Base-by-base conservation (phyloP, 2,888 invertebrate species). In the Ichneumoninae sp. region DNA sequence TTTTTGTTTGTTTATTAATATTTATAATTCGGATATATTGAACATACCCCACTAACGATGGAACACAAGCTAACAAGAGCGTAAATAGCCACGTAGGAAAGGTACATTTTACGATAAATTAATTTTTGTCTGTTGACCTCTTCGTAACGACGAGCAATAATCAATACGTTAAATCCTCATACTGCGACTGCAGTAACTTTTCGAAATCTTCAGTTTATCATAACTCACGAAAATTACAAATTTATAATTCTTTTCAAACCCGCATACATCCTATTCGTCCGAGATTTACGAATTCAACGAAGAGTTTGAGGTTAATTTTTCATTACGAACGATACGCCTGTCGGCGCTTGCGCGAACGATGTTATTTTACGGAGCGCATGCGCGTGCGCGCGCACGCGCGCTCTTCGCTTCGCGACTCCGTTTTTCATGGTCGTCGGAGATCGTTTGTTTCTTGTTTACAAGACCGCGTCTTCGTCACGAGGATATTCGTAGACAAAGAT, bases 1-100 rank as follows among this genome's bases (percentile, higher is more conserved):
- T 22, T 57, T 26, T 3, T 57, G 3, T 26, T 26, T 13, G 0
- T 1, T 10, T 57, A 7, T 6, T 30, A n/a, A 33, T 63, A 60
- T 22, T 60, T 16, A 13, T 36, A 30, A 40, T 22, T 26, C 47
- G 13, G 10, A 68, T 22, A 19, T 3, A 66, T 54, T 19, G 3
- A 50, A 87, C 89, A 81, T 80, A 90, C 90, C 86, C 85, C 88
- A 68, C 50, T 36, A 54, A 79, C 83, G 33, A 88, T 44, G 13
- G 85, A 81, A 22, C 73, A 84, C 50, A 87, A 16, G 26, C 82
- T 80, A n/a, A 86, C 30, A 16, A 90, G 44, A 22, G 85, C 69
- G 79, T 82, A 85, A 73, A 88, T 66, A 33, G 83, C 77, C 60
- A 88, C 73, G 75, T 85, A 83, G 36, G 82, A 69, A 47, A 85